Percentiles rank a stretch among this genome's conserved stretches.
phyloP scores from a whole-genome alignment of 2,888 invertebrate species.

The Beris chalybata region DNA sequence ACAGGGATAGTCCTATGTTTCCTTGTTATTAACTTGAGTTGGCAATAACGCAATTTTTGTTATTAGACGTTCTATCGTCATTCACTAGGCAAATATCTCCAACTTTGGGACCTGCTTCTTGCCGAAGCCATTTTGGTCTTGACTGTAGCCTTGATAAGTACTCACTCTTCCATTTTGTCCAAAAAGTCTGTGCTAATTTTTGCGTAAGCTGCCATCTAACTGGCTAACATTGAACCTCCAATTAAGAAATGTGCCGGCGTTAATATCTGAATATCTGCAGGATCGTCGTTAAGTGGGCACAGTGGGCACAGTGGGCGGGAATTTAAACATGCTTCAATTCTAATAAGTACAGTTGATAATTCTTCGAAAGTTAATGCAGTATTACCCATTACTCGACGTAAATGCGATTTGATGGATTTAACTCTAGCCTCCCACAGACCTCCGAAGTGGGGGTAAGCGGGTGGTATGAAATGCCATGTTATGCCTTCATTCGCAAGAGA shows the following conservation, averaged over 20 bases:
- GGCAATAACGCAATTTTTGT: too few relatives aligned
- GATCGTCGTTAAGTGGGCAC: slow-evolving; percentile 37
- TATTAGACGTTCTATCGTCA: background rate
- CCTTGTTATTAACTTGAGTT: too few relatives aligned
- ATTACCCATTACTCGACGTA: slow-evolving; percentile 42
- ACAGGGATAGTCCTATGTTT: too few relatives aligned
- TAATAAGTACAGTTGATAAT: slow-evolving; percentile 41
- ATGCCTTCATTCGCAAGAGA: background rate
- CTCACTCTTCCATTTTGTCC: slow-evolving; percentile 26
- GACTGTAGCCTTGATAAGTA: slow-evolving; percentile 7
- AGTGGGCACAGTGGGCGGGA: slow-evolving; percentile 45
- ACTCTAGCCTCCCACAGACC: too few relatives aligned
- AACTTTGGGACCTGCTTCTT: background rate
- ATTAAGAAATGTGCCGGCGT: slow-evolving; percentile 39
- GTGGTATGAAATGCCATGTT: background rate
- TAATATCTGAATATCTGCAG: slow-evolving; percentile 29
- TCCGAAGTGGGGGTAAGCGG: too few relatives aligned
- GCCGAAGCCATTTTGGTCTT: background rate
- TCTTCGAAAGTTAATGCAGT: slow-evolving; percentile 43
- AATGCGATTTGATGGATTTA: slow-evolving; percentile 36
- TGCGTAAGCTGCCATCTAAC: slow-evolving; percentile 25
- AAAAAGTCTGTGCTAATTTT: slow-evolving; percentile 26
- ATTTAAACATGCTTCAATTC: slow-evolving; percentile 45
- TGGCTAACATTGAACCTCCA: slow-evolving; percentile 25
- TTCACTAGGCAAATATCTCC: slow-evolving; percentile 2